Evolutionary conservation across 1,140 invertebrate genomes (phyloP).

Genomic region (Leptinotarsa undecemlineata): DNA sequence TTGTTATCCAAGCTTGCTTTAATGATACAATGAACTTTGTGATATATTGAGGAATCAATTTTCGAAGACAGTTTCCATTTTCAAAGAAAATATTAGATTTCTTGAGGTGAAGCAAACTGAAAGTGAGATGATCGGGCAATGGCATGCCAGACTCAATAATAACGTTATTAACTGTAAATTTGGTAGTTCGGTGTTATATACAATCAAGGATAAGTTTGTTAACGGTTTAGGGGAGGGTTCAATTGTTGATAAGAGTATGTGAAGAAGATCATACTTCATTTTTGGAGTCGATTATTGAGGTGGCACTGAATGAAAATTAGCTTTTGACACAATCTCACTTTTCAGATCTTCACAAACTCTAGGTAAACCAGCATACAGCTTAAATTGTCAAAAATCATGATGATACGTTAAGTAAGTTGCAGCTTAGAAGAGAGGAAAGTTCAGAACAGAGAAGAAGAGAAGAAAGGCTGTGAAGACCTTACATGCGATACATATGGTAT

Average conservation of each 20-base stretch:
- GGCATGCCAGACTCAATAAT: neutral
- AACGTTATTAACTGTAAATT: neutral
- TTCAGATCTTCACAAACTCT: neutral
- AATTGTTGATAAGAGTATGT: neutral
- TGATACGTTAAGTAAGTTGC: neutral
- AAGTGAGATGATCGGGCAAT: neutral
- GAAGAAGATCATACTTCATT: neutral
- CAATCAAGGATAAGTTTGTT: neutral
- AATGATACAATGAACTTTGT: neutral
- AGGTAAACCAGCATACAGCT: neutral
- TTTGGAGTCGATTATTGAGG: neutral
- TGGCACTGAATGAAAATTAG: neutral
- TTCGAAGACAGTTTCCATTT: neutral
- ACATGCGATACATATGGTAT: neutral
- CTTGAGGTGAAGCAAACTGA: neutral
- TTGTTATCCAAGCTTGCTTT: neutral
- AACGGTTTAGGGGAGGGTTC: neutral
- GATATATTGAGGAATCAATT: neutral
- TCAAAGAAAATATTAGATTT: neutral
- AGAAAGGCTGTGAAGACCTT: neutral
- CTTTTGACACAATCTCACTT: neutral
- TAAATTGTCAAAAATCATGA: neutral
- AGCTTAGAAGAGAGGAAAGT: neutral
- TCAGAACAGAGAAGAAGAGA: slow-evolving; percentile 1
- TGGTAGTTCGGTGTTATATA: neutral